Evolutionary conservation across 2,113 vertebrate genomes (phyloP).

Genomic region (Otus sunia): DNA sequence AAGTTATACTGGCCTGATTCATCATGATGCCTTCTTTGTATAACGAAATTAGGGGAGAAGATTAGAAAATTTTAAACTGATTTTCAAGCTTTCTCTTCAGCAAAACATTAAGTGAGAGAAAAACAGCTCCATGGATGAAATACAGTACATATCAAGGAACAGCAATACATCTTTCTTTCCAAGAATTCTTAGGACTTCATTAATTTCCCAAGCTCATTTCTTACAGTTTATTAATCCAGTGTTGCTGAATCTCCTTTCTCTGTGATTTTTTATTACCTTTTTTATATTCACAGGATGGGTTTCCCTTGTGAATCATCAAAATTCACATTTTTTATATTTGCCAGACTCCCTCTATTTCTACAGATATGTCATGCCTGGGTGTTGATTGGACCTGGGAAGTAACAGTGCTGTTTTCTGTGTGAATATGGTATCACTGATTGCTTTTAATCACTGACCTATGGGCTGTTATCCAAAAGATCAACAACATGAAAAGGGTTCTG

Average conservation of each 20-base stretch:
- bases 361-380: background rate
- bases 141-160: background rate
- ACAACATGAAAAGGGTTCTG: background rate
- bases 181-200: slow-evolving; percentile 29
- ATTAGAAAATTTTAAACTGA: background rate
- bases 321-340: slow-evolving; percentile 4
- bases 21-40: background rate
- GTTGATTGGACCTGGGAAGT: background rate
- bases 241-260: background rate
- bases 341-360: background rate
- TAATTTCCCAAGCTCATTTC: slow-evolving; percentile 38
- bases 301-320: slow-evolving; percentile 3
- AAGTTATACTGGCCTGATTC: background rate
- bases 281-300: background rate
- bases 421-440: background rate
- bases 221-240: slow-evolving; percentile 11
- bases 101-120: background rate
- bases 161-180: slow-evolving; percentile 2
- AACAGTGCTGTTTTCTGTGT: background rate
- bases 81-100: background rate
- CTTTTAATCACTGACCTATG: slow-evolving; percentile 4
- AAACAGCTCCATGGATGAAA: background rate
- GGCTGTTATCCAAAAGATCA: background rate
- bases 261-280: background rate
- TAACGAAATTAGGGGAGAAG: background rate